A percentile compares a stretch with the other conserved stretches of the same genome.
These are phyloP conservation scores for Macropodus opercularis DNA, from an alignment of 2,797 vertebrate species.

Conservation along the genomic window DNA sequence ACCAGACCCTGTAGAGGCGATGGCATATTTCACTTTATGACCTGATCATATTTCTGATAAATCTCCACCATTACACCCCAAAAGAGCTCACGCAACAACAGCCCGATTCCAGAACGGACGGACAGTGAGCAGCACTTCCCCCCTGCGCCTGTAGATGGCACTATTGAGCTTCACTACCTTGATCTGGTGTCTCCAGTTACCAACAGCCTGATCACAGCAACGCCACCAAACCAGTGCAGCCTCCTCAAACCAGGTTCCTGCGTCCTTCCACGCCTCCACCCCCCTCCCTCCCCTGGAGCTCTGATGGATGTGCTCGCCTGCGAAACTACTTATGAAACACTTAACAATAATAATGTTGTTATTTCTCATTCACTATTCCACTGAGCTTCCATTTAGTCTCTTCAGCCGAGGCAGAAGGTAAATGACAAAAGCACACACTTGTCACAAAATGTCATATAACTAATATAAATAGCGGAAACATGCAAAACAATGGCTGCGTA, in stretches of 20 bases:
- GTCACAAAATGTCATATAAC: slow-evolving; percentile 45
- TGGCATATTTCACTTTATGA: slow-evolving; percentile 70
- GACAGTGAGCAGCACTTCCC: slow-evolving; percentile 16
- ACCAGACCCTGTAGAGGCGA: slow-evolving; percentile 45
- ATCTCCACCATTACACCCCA: slow-evolving; percentile 60
- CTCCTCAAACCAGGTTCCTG: slow-evolving; percentile 43
- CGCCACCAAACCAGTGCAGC: slow-evolving; percentile 29
- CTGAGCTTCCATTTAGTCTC: slow-evolving; percentile 44
- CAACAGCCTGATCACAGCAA: slow-evolving; percentile 47
- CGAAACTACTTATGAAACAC: slow-evolving; percentile 74
- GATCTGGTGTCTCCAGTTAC: slow-evolving; percentile 43
- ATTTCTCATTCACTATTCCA: slow-evolving; percentile 60
- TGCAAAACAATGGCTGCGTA: slow-evolving; percentile 41
- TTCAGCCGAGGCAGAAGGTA: slow-evolving; percentile 54
- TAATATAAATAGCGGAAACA: slow-evolving; percentile 46
- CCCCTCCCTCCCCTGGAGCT: slow-evolving; percentile 42
- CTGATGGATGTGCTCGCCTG: slow-evolving; percentile 64
- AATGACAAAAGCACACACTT: slow-evolving; percentile 56
- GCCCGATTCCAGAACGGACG: slow-evolving; percentile 11
- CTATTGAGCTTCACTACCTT: slow-evolving; percentile 62
- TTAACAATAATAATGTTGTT: slow-evolving; percentile 71
- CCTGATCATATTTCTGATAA: slow-evolving; percentile 69
- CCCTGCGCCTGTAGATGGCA: slow-evolving; percentile 67
- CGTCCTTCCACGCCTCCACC: slow-evolving; percentile 26
- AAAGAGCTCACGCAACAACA: slow-evolving; percentile 45